Evolutionary conservation across 2,113 vertebrate species (phyloP).

Genomic region (Halcyon senegalensis): DNA sequence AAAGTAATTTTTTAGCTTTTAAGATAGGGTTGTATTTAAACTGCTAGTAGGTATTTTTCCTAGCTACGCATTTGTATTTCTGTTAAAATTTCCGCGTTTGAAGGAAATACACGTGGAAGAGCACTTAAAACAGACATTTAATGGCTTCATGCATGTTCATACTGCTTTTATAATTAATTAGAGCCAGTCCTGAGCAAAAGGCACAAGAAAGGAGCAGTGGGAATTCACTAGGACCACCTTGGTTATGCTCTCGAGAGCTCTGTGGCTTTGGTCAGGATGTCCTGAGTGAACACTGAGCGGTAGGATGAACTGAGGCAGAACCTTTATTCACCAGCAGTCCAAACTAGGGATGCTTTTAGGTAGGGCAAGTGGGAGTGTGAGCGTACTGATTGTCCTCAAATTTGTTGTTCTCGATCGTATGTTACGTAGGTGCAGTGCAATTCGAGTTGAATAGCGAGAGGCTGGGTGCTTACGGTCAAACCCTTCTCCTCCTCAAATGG

Average conservation of each 20-base stretch:
- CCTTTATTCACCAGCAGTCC: background rate
- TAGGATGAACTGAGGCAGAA: background rate
- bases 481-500: background rate
- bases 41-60: slow-evolving; percentile 47
- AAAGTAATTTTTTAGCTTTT: slow-evolving; percentile 54
- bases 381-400: background rate
- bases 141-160: background rate
- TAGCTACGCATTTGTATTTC: slow-evolving; percentile 47
- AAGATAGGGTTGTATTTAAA: slow-evolving; percentile 54
- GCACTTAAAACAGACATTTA: slow-evolving; percentile 11
- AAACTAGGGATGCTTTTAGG: background rate
- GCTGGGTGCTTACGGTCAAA: background rate
- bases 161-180: slow-evolving; percentile 29
- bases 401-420: background rate
- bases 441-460: background rate
- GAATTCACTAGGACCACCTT: background rate
- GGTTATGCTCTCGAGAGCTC: background rate
- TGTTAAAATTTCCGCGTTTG: slow-evolving; percentile 29
- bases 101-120: slow-evolving; percentile 31
- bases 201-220: background rate
- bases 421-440: background rate
- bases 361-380: background rate
- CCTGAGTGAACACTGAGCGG: background rate
- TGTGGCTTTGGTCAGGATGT: background rate
- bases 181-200: slow-evolving; percentile 29